Evolutionary conservation across 2,797 vertebrate genomes (phyloP).

Genomic region (Zonotrichia albicollis): DNA sequence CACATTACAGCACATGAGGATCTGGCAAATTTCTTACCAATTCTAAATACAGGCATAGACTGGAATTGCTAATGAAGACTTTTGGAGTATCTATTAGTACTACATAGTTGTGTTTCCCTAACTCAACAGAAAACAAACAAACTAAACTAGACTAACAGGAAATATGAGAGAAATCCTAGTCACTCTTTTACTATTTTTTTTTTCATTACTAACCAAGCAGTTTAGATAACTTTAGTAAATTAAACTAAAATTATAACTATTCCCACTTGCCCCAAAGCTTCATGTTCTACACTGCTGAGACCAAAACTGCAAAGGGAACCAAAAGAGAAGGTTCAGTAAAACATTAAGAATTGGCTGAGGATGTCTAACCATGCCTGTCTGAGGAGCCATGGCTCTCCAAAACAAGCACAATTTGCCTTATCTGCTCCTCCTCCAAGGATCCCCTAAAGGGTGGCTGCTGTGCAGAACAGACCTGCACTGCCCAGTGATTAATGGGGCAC

Average conservation of each 20-base stretch:
- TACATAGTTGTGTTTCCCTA: neutral
- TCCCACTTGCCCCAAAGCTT: neutral
- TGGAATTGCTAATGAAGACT: neutral
- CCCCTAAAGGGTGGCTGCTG: neutral
- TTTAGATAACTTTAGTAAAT: no score
- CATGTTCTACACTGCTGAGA: neutral
- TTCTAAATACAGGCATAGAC: neutral
- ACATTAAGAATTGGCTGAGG: neutral
- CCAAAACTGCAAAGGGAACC: neutral
- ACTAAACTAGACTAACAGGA: neutral
- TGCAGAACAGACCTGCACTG: neutral
- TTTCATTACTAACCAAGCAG: neutral
- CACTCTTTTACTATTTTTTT: neutral
- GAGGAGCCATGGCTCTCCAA: neutral
- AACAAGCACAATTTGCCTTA: neutral
- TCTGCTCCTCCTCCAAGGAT: neutral
- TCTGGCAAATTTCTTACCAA: neutral
- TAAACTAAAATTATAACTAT: neutral
- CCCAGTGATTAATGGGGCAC: neutral
- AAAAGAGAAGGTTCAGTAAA: neutral
- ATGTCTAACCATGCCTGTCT: neutral
- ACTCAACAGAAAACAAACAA: neutral
- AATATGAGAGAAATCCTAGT: neutral
- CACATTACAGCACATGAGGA: neutral
- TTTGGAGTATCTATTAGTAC: neutral